phyloP scores from a whole-genome alignment of 2,113 vertebrate species.

The Melanerpes aurifrons region DNA sequence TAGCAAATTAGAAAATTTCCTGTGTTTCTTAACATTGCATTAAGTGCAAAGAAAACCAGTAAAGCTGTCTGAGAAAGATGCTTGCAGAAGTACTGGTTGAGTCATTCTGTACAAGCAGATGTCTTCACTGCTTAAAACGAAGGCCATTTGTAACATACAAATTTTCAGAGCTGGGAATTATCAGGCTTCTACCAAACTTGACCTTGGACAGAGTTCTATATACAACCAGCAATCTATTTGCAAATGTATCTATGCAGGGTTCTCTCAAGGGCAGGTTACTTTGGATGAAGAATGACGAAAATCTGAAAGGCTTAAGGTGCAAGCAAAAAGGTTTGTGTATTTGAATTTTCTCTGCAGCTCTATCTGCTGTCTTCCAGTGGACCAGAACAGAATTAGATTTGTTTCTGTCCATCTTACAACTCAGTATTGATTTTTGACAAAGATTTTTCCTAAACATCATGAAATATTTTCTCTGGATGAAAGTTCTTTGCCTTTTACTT shows the following conservation, averaged over 20 bases:
- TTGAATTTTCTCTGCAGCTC: neutral
- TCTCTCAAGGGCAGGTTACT: neutral
- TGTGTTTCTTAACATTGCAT: slow-evolving; percentile 9
- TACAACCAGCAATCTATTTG: neutral
- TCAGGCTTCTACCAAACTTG: neutral
- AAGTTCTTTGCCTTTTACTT: neutral
- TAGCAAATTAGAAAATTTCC: neutral
- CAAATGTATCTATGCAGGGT: neutral
- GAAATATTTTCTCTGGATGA: neutral
- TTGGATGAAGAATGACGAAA: neutral
- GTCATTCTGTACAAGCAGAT: slow-evolving; percentile 14
- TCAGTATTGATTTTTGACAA: neutral
- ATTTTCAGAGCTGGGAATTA: neutral
- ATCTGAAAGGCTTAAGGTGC: neutral
- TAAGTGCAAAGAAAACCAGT: slow-evolving; percentile 22
- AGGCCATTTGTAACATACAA: neutral
- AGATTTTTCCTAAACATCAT: neutral
- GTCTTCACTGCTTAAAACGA: neutral
- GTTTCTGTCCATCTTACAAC: neutral
- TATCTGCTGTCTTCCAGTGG: neutral
- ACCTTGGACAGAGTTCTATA: neutral
- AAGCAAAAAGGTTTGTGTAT: neutral
- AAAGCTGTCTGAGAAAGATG: neutral
- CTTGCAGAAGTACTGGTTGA: slow-evolving; percentile 2
- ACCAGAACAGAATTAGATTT: neutral